Evolutionary conservation across 2,113 vertebrate genomes (phyloP).

Genomic region (Beaufortia kweichowensis): DNA sequence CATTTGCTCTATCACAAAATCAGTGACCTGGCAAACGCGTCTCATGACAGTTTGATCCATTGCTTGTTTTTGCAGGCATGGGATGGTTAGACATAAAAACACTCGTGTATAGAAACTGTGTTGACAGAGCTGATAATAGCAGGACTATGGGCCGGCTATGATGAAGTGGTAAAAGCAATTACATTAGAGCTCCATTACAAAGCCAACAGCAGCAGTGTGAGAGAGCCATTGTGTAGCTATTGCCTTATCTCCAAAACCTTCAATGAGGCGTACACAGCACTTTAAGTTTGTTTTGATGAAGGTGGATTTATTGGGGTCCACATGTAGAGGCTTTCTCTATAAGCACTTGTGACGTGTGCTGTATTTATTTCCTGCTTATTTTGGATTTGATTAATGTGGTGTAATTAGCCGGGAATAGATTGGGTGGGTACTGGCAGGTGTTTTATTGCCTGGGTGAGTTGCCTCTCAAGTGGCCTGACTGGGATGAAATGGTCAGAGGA

Average conservation of each 20-base stretch:
- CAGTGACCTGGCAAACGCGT: neutral
- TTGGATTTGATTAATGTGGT: constrained; percentile 41
- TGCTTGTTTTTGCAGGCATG: constrained; percentile 21
- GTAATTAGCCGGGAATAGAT: constrained; percentile 42
- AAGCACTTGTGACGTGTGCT: constrained; percentile 11
- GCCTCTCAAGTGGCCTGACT: constrained; percentile 16
- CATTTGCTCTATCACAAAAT: constrained; percentile 21
- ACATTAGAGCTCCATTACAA: constrained; percentile 45
- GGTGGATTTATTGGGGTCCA: constrained; percentile 38
- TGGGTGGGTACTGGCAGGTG: constrained; percentile 26
- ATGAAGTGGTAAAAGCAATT: constrained; percentile 46
- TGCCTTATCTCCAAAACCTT: constrained; percentile 31
- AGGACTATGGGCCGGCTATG: constrained; percentile 20
- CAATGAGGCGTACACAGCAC: constrained; percentile 10
- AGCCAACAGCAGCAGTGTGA: constrained; percentile 7
- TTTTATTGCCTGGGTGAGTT: constrained; percentile 24
- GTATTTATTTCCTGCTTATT: constrained; percentile 45
- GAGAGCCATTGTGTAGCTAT: constrained; percentile 34
- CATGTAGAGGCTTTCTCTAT: neutral
- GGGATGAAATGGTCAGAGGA: constrained; percentile 30
- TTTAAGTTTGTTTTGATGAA: constrained; percentile 32
- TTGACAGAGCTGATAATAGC: constrained; percentile 38
- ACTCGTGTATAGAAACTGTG: constrained; percentile 13
- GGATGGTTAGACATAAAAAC: constrained; percentile 25
- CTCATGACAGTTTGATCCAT: constrained; percentile 39